Evolutionary conservation across 2,797 vertebrate genomes (phyloP).

Genomic region (Pelochelys cantorii): DNA sequence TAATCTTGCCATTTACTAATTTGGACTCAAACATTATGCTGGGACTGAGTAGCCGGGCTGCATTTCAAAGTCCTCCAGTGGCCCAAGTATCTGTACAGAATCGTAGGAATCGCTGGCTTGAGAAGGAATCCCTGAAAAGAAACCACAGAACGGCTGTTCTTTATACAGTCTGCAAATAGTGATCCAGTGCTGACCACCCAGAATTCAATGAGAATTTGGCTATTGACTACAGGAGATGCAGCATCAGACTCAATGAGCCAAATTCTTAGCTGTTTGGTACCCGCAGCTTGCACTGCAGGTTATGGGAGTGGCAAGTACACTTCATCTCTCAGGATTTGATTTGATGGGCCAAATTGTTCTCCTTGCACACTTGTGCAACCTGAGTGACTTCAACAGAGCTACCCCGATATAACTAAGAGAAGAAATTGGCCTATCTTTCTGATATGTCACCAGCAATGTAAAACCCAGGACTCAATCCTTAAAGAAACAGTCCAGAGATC

Average conservation of each 20-base stretch:
- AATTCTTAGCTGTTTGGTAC: slow-evolving; percentile 43
- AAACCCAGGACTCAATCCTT: neutral
- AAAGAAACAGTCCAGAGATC: slow-evolving; percentile 22
- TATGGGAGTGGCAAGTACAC: slow-evolving; percentile 19
- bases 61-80: slow-evolving; percentile 25
- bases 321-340: slow-evolving; percentile 45
- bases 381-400: neutral
- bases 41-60: neutral
- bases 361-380: neutral
- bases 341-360: slow-evolving; percentile 34
- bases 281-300: slow-evolving; percentile 34
- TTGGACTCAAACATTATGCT: neutral
- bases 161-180: slow-evolving; percentile 6
- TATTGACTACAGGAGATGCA: neutral
- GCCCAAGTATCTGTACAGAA: neutral
- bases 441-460: slow-evolving; percentile 2
- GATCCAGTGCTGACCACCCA: slow-evolving; percentile 31
- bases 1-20: neutral
- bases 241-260: slow-evolving; percentile 30
- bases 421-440: neutral
- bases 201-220: slow-evolving; percentile 55
- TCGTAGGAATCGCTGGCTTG: slow-evolving; percentile 45
- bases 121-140: slow-evolving; percentile 31
- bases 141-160: slow-evolving; percentile 63
- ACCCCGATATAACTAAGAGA: neutral